Percentiles rank a stretch among this genome's conserved stretches.
These are phyloP conservation scores for Sarcophaga bullata DNA, from an alignment of 1,140 invertebrate species.

Conservation along the genomic window DNA sequence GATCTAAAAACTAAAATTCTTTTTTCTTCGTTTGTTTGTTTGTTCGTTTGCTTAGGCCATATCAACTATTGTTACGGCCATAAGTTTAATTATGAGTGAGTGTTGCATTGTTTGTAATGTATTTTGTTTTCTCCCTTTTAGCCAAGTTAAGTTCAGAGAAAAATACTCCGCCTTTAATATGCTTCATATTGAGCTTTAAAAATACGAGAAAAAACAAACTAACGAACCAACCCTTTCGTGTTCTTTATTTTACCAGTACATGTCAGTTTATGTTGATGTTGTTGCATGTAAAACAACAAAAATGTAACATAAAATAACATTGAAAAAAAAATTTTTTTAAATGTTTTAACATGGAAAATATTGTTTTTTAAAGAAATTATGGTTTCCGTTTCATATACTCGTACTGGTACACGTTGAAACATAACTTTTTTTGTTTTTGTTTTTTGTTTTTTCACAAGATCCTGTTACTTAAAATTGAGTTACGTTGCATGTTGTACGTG, in stretches of 20 bases:
- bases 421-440: constrained; percentile 10
- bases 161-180: constrained; percentile 10
- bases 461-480: background rate
- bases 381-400: constrained; percentile 9
- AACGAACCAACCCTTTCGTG: constrained; percentile 26
- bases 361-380: constrained; percentile 30
- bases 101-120: background rate
- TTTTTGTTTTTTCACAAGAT: constrained; percentile 1
- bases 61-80: background rate
- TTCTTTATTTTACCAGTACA: background rate
- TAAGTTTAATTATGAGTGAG: constrained; percentile 27
- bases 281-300: constrained; percentile 22
- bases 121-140: constrained; percentile 13
- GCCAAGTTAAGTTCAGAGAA: background rate
- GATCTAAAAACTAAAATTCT: too few species aligned
- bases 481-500: background rate
- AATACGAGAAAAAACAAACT: too few species aligned
- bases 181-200: too few species aligned
- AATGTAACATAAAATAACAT: too few species aligned
- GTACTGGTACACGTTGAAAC: background rate
- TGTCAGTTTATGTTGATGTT: background rate
- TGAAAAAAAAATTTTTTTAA: background rate
- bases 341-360: constrained; percentile 36
- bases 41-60: background rate
- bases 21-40: background rate